These are phyloP conservation scores for Neuroterus valhalla DNA, from an alignment of 1,140 invertebrate genomes.

Conservation along the genomic window DNA sequence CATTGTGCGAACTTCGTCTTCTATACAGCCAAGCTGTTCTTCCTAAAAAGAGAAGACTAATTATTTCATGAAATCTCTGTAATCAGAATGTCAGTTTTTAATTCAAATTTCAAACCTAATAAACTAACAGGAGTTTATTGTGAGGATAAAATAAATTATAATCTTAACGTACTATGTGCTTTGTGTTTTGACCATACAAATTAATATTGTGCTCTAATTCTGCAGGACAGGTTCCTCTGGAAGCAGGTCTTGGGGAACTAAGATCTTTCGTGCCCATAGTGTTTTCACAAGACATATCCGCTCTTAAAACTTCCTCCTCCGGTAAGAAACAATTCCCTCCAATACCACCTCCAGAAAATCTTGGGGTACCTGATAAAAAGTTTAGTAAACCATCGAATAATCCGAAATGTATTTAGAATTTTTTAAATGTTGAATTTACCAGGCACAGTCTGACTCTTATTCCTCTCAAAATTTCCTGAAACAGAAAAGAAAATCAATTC, in stretches of 20 bases:
- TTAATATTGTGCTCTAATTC: slow-evolving; percentile 57
- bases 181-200: slow-evolving; percentile 55
- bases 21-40: slow-evolving; percentile 78
- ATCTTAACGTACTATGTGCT: slow-evolving; percentile 55
- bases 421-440: not conserved
- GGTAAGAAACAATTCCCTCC: slow-evolving; percentile 32
- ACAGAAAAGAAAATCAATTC: too few relatives aligned
- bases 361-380: slow-evolving; percentile 46
- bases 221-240: slow-evolving; percentile 54
- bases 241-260: not conserved
- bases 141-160: slow-evolving; percentile 28
- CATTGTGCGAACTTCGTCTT: slow-evolving; percentile 78
- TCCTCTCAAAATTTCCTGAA: not conserved
- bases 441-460: not conserved
- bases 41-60: slow-evolving; percentile 67
- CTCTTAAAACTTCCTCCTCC: slow-evolving; percentile 4
- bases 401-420: not conserved
- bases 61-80: too few relatives aligned
- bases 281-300: slow-evolving; percentile 39
- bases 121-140: too few relatives aligned
- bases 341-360: slow-evolving; percentile 57
- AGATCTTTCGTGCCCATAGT: slow-evolving; percentile 32
- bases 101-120: too few relatives aligned
- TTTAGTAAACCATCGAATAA: not conserved
- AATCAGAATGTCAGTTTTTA: too few relatives aligned